Conservation (phyloP, 2,113 vertebrate species). For the Nansenia antarctica region DNA sequence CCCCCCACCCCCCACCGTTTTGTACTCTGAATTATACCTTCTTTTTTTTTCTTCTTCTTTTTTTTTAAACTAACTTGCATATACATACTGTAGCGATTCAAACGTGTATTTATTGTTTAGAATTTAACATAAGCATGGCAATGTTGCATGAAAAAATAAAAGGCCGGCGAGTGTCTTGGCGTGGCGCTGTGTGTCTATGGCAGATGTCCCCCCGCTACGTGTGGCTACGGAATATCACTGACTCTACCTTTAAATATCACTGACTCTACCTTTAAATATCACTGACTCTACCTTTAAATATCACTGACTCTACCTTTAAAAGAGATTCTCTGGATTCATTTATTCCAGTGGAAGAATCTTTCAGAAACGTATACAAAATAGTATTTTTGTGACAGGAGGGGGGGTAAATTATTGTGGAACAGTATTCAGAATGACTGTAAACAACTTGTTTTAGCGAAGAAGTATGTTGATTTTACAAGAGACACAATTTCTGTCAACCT, state of each 20-base stretch:
- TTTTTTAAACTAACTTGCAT: slow-evolving; percentile 48
- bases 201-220: no score
- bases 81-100: slow-evolving; percentile 61
- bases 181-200: no score
- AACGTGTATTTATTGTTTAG: slow-evolving; percentile 56
- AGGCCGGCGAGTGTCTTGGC: no score
- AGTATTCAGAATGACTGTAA: slow-evolving; percentile 20
- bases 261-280: no score
- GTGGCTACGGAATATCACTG: no score
- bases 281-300: no score
- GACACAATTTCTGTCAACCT: neutral
- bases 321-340: slow-evolving; percentile 36
- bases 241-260: no score
- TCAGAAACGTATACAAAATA: slow-evolving; percentile 36
- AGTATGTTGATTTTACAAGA: neutral
- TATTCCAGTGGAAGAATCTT: slow-evolving; percentile 27
- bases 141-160: no score
- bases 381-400: neutral
- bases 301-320: no score
- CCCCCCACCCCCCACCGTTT: neutral
- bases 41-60: no score
- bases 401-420: slow-evolving; percentile 36
- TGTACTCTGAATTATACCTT: no score
- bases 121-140: no score
- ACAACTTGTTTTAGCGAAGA: neutral